Conservation (phyloP, 2,113 vertebrate genomes). For the Lichenostomus cassidix region DNA sequence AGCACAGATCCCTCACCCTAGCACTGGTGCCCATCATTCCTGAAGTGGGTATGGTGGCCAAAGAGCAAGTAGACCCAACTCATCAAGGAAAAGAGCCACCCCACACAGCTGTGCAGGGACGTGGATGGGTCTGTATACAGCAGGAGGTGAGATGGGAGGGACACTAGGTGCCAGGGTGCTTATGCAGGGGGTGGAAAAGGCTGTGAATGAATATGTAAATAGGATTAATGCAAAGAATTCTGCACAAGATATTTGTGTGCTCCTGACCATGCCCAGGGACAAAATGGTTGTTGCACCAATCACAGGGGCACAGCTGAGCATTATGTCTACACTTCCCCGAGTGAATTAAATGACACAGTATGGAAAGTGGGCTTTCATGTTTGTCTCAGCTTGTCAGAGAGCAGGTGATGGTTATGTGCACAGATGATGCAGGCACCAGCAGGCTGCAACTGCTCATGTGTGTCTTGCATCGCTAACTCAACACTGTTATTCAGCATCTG, state of each 20-base stretch:
- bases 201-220: background rate
- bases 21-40: background rate
- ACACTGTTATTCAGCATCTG: background rate
- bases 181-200: background rate
- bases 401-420: background rate
- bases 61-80: background rate
- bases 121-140: background rate
- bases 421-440: background rate
- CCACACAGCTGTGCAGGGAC: background rate
- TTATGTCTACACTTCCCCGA: background rate
- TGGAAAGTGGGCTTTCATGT: background rate
- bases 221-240: background rate
- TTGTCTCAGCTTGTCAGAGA: background rate
- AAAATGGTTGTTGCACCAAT: background rate
- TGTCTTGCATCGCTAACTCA: background rate
- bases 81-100: background rate
- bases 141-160: background rate
- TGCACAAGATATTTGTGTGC: background rate
- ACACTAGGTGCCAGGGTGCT: background rate
- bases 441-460: background rate
- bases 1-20: background rate
- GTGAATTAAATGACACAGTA: background rate
- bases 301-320: background rate
- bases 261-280: background rate
- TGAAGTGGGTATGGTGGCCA: background rate